Conservation (phyloP, 2,888 invertebrate species). For the Sminthurides aquaticus region DNA sequence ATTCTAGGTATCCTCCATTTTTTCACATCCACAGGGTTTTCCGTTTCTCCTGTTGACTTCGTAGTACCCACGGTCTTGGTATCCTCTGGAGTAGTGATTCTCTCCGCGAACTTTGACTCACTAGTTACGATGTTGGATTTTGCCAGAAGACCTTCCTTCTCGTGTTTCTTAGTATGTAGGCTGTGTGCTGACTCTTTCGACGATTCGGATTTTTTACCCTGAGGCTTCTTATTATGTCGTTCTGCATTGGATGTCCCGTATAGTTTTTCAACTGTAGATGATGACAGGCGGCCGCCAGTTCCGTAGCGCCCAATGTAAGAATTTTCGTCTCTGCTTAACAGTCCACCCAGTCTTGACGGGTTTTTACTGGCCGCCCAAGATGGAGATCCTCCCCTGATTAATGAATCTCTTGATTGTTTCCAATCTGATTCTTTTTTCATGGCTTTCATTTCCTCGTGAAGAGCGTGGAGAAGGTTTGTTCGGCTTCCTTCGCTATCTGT, state of each 20-base stretch:
- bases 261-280: not conserved
- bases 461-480: slow-evolving; percentile 7
- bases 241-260: not conserved
- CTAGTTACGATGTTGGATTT: too few species aligned
- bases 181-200: not conserved
- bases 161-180: not conserved
- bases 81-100: not conserved
- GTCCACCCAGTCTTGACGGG: not conserved
- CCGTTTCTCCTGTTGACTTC: not conserved
- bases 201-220: not conserved
- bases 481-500: slow-evolving; percentile 7
- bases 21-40: not conserved
- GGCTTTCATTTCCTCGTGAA: not conserved
- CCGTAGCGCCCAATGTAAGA: not conserved
- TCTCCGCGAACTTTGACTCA: too few species aligned
- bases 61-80: not conserved
- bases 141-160: not conserved
- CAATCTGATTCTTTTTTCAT: not conserved
- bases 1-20: not conserved
- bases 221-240: not conserved
- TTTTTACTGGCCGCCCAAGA: not conserved
- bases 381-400: not conserved
- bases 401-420: not conserved
- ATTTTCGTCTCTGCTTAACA: not conserved
- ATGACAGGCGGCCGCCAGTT: not conserved